These are phyloP conservation scores for Eidolon helvum DNA, from an alignment of 2,113 vertebrate genomes.

Conservation along the genomic window DNA sequence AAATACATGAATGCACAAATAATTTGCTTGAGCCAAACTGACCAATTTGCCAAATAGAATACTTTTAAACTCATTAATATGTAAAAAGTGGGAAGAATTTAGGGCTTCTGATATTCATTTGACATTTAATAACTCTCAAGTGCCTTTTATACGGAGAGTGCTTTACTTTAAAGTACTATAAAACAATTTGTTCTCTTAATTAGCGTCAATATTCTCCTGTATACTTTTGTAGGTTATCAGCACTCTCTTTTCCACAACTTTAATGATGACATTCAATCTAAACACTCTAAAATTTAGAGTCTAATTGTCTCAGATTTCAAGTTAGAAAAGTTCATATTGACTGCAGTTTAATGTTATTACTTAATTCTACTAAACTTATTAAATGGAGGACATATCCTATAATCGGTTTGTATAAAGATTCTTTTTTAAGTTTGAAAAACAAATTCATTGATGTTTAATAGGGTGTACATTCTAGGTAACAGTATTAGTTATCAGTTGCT, in stretches of 20 bases:
- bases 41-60: not conserved
- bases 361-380: not conserved
- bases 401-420: not conserved
- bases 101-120: not conserved
- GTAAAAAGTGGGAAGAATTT: constrained; percentile 1
- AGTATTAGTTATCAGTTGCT: not conserved
- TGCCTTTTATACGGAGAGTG: not conserved
- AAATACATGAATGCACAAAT: not conserved
- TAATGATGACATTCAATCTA: not conserved
- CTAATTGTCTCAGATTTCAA: not conserved
- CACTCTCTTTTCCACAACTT: not conserved
- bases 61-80: not conserved
- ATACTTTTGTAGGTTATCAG: not conserved
- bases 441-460: not conserved
- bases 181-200: not conserved
- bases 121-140: not conserved
- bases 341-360: not conserved
- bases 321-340: constrained; percentile 1
- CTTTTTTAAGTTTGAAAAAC: constrained; percentile 6
- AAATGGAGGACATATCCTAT: not conserved
- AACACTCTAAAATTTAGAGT: not conserved
- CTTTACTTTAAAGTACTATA: not conserved
- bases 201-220: not conserved
- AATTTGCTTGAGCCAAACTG: not conserved
- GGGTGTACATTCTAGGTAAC: not conserved